A percentile compares a stretch with the other conserved stretches of the same genome.
Evolutionary conservation across 2,888 invertebrate species (phyloP).

Genomic region (Cosmorhoe ocellata): DNA sequence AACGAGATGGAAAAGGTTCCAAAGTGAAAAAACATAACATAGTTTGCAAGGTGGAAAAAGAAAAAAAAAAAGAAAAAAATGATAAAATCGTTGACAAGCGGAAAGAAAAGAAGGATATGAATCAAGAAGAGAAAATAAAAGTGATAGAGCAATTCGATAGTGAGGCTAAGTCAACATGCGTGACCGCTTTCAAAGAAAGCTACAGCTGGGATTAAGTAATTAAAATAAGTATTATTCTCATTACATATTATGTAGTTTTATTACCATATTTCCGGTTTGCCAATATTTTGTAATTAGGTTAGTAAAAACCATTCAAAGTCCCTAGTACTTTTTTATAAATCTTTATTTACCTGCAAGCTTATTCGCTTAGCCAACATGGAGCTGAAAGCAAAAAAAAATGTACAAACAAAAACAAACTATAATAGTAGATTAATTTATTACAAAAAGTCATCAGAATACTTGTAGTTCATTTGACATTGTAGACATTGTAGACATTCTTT

Average conservation of each 20-base stretch:
- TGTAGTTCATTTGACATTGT: too few relatives aligned
- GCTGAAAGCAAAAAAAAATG: too few relatives aligned
- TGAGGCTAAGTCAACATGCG: conserved; percentile 51
- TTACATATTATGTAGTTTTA: conserved; percentile 19
- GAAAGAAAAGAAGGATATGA: neutral
- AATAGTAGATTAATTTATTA: too few relatives aligned
- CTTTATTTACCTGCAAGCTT: too few relatives aligned
- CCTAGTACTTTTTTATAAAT: too few relatives aligned
- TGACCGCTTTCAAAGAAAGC: conserved; percentile 68
- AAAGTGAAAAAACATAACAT: conserved; percentile 1
- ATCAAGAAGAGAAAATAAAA: conserved; percentile 31
- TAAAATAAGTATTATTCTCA: conserved; percentile 34
- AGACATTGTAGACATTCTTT: too few relatives aligned
- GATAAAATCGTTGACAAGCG: conserved; percentile 33
- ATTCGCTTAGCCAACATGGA: too few relatives aligned
- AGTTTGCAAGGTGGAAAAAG: conserved; percentile 34
- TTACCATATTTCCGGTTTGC: conserved; percentile 1
- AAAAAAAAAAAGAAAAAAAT: conserved; percentile 21
- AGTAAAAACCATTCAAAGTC: too few relatives aligned
- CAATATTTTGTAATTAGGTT: too few relatives aligned
- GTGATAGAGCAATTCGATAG: conserved; percentile 52
- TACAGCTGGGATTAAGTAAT: conserved; percentile 68
- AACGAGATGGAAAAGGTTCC: conserved; percentile 31
- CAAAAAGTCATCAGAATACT: too few relatives aligned
- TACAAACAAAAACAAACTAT: too few relatives aligned